Conservation (phyloP, 1,140 invertebrate genomes). For the Drosophila leontia region DNA sequence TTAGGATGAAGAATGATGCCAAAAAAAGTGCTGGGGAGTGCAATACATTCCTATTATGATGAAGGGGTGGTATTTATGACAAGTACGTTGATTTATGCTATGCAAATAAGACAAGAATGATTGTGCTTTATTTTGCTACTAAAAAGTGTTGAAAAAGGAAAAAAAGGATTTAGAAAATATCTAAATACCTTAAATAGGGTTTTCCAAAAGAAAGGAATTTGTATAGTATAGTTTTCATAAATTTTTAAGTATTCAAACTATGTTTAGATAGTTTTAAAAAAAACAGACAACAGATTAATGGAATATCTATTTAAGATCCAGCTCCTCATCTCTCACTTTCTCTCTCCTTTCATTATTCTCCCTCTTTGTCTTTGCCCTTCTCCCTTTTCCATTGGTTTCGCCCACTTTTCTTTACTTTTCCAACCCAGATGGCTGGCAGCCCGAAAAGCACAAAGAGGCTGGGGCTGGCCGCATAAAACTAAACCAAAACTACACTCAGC, state of each 20-base stretch:
- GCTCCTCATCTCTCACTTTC: constrained; percentile 8
- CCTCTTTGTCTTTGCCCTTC: not conserved
- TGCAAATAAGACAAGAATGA: constrained; percentile 18
- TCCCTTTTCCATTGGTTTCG: not conserved
- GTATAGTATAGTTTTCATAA: too few relatives aligned
- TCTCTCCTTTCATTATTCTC: not conserved
- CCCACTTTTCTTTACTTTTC: constrained; percentile 41
- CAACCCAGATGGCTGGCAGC: constrained; percentile 67
- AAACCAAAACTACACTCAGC: constrained; percentile 79
- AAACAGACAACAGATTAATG: not conserved
- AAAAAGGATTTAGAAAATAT: not conserved
- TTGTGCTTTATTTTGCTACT: not conserved
- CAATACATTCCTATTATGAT: constrained; percentile 44
- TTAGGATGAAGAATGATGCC: constrained; percentile 18
- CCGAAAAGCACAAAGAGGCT: constrained; percentile 63
- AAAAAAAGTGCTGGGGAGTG: constrained; percentile 32
- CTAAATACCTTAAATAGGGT: not conserved
- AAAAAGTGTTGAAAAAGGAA: not conserved
- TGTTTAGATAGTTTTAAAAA: not conserved
- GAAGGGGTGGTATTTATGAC: constrained; percentile 31
- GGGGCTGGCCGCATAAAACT: constrained; percentile 58
- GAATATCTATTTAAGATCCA: not conserved
- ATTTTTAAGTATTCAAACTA: too few relatives aligned
- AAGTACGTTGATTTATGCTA: constrained; percentile 36
- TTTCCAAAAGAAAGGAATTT: not conserved